These are phyloP conservation scores for Sphenopsis melanotis DNA, from an alignment of 2,797 vertebrate genomes.

Conservation along the genomic window DNA sequence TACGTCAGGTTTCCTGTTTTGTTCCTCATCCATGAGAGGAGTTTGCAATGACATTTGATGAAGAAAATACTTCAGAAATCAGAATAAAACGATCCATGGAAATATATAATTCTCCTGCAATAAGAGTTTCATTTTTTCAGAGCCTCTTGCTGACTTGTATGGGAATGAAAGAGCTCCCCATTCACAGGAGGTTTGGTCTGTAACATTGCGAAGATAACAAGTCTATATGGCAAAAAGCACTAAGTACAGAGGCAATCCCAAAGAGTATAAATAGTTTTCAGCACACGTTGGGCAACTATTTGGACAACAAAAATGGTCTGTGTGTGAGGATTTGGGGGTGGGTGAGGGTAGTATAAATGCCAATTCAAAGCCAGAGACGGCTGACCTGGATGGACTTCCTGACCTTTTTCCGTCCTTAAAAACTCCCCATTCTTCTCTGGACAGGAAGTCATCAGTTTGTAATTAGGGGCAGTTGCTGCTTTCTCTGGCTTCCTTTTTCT, in stretches of 20 bases:
- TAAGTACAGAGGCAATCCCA: conserved; percentile 63
- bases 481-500: conserved; percentile 67
- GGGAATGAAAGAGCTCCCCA: not conserved
- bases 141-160: not conserved
- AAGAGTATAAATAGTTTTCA: conserved; percentile 72
- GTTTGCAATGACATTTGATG: not conserved
- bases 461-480: conserved; percentile 62
- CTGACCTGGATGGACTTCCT: conserved; percentile 59
- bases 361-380: conserved; percentile 62
- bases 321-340: conserved; percentile 25
- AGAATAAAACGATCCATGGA: not conserved
- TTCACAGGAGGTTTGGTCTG: not conserved
- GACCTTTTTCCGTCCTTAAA: conserved; percentile 64
- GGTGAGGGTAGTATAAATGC: conserved; percentile 50
- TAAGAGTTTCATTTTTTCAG: not conserved
- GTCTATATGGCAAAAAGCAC: conserved; percentile 47
- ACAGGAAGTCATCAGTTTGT: conserved; percentile 58
- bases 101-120: not conserved
- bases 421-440: conserved; percentile 29
- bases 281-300: conserved; percentile 71
- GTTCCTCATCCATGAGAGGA: not conserved
- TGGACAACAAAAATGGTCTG: conserved; percentile 73
- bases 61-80: not conserved
- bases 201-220: conserved; percentile 60
- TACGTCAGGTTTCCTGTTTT: not conserved